Percentiles rank a stretch among this genome's conserved stretches.
phyloP scores from a whole-genome alignment of 1,140 invertebrate species.

The Pemphigus obesinymphae region DNA sequence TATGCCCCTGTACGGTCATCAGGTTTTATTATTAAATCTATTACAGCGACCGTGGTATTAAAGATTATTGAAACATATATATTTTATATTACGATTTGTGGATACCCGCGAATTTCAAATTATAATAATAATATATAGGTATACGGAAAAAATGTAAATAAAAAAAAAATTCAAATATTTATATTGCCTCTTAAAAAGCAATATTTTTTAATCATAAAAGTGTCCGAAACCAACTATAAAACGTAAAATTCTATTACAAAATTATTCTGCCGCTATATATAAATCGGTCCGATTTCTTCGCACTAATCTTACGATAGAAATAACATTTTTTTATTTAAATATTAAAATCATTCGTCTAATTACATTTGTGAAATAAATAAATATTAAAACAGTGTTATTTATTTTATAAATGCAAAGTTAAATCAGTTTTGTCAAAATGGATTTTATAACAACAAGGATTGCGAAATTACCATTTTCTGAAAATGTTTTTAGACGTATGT shows the following conservation, averaged over 20 bases:
- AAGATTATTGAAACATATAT: too few species aligned
- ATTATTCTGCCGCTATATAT: background rate
- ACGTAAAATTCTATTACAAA: background rate
- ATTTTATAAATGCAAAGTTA: background rate
- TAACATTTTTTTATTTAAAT: too few species aligned
- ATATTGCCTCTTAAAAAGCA: background rate
- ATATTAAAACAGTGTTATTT: too few species aligned
- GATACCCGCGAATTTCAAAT: background rate
- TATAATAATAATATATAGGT: background rate
- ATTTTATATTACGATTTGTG: too few species aligned
- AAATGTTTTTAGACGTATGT: background rate
- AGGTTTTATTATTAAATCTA: background rate
- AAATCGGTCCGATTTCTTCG: background rate
- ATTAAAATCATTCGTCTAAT: background rate
- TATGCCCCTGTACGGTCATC: background rate
- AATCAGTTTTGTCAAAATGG: background rate
- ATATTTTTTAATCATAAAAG: background rate
- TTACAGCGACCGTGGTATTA: background rate
- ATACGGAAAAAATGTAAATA: too few species aligned
- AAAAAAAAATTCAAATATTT: too few species aligned
- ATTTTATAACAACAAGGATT: background rate
- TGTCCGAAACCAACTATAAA: background rate
- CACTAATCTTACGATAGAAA: background rate
- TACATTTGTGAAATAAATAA: constrained; percentile 1
- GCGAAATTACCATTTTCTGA: background rate